Conservation (phyloP, 1,140 invertebrate genomes). For the Meloidogyne floridensis region DNA sequence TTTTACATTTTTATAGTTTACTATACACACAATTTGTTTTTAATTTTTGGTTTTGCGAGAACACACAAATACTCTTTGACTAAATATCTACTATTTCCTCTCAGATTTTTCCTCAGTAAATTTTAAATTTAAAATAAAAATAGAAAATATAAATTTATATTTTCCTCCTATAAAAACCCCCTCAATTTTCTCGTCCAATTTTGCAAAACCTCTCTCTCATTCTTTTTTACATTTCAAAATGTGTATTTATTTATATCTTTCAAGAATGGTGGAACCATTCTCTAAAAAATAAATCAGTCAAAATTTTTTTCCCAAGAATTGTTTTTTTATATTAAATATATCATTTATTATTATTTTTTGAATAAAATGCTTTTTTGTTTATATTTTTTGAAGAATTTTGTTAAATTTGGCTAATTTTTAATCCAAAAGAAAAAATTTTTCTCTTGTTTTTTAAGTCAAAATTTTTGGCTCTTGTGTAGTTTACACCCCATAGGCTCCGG, state of each 20-base stretch:
- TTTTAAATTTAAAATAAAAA: neutral
- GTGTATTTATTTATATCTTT: neutral
- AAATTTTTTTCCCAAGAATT: neutral
- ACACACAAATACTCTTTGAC: too few species aligned
- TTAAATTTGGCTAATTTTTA: too few species aligned
- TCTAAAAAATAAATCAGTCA: neutral
- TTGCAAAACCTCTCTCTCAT: neutral
- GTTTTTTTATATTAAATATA: neutral
- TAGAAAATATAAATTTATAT: too few species aligned
- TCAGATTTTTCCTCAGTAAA: too few species aligned
- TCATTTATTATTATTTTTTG: neutral
- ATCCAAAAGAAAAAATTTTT: too few species aligned
- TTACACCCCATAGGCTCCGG: too few species aligned
- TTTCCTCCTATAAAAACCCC: too few species aligned
- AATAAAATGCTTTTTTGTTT: constrained; percentile 3
- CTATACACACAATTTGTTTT: neutral
- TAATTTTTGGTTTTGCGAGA: neutral
- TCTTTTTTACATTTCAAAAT: neutral
- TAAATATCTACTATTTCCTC: neutral
- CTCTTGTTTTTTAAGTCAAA: too few species aligned
- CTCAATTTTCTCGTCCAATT: too few species aligned
- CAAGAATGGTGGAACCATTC: neutral
- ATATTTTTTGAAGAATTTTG: too few species aligned
- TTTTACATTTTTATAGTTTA: neutral
- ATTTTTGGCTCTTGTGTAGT: too few species aligned